These are phyloP conservation scores for Tholera decimalis DNA, from an alignment of 2,888 invertebrate species.

Conservation along the genomic window DNA sequence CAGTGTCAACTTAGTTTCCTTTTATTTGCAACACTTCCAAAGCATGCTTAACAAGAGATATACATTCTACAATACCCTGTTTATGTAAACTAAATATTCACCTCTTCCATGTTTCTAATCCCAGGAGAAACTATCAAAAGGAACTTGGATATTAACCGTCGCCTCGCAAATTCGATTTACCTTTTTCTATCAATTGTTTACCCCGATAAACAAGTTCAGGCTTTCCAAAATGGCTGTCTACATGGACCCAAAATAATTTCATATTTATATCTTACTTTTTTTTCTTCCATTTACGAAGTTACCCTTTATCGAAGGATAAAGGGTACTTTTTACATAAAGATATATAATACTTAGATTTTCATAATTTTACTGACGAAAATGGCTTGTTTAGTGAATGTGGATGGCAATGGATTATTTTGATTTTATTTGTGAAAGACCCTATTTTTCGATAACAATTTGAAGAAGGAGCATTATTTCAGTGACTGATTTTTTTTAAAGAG, in stretches of 20 bases:
- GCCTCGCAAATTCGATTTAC: constrained; percentile 69
- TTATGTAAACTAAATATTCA: constrained; percentile 62
- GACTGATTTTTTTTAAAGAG: too few relatives aligned
- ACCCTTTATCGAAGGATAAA: constrained; percentile 16
- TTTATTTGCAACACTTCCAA: constrained; percentile 37
- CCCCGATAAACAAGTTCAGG: constrained; percentile 50
- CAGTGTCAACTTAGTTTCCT: not conserved
- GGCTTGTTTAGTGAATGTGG: constrained; percentile 12
- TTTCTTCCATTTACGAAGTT: constrained; percentile 39
- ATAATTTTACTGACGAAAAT: constrained; percentile 25
- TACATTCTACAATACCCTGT: constrained; percentile 50
- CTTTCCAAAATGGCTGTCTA: constrained; percentile 43
- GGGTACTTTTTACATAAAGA: constrained; percentile 14
- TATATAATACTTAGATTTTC: constrained; percentile 17
- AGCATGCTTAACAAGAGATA: constrained; percentile 54
- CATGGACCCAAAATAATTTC: constrained; percentile 48
- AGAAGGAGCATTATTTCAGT: not conserved
- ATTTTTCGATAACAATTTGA: constrained; percentile 25
- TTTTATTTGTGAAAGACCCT: constrained; percentile 26
- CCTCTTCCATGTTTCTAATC: constrained; percentile 58
- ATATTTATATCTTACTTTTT: constrained; percentile 52
- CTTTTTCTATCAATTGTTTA: constrained; percentile 66
- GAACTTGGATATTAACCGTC: constrained; percentile 67
- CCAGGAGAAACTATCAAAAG: constrained; percentile 59
- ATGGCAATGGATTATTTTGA: constrained; percentile 14